Conservation (phyloP, 2,113 vertebrate species). For the Saguinus midas region DNA sequence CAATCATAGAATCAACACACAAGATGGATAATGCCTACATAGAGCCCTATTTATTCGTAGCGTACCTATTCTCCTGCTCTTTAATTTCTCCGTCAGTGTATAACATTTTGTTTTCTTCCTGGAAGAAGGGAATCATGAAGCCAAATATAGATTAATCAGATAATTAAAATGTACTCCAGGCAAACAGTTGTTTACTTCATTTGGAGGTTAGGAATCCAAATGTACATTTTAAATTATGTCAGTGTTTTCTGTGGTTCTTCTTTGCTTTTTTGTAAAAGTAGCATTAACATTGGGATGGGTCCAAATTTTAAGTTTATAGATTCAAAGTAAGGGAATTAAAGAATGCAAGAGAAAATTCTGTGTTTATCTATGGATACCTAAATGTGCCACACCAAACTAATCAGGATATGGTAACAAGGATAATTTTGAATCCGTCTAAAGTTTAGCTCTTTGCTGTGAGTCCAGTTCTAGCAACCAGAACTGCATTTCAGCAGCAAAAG, state of each 20-base stretch:
- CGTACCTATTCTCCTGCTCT: rapidly evolving
- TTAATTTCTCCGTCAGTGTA: neutral
- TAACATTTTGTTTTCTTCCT: neutral
- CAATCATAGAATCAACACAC: neutral
- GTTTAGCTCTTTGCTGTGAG: neutral
- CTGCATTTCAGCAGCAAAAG: neutral
- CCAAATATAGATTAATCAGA: neutral
- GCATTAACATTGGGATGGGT: neutral
- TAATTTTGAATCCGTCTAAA: neutral
- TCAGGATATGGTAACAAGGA: neutral
- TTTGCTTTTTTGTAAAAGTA: neutral
- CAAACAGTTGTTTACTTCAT: neutral
- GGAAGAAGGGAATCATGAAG: neutral
- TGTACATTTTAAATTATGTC: slow-evolving; percentile 12
- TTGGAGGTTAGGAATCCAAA: neutral
- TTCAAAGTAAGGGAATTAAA: neutral
- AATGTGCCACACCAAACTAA: neutral
- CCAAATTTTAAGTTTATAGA: neutral
- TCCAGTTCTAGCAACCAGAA: neutral
- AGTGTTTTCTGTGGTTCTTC: neutral
- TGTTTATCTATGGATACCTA: neutral
- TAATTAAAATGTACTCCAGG: neutral
- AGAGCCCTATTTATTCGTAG: neutral
- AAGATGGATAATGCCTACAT: neutral
- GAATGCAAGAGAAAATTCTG: neutral